Evolutionary conservation across 2,888 invertebrate species (phyloP).

Genomic region (Rhamnusium bicolor): DNA sequence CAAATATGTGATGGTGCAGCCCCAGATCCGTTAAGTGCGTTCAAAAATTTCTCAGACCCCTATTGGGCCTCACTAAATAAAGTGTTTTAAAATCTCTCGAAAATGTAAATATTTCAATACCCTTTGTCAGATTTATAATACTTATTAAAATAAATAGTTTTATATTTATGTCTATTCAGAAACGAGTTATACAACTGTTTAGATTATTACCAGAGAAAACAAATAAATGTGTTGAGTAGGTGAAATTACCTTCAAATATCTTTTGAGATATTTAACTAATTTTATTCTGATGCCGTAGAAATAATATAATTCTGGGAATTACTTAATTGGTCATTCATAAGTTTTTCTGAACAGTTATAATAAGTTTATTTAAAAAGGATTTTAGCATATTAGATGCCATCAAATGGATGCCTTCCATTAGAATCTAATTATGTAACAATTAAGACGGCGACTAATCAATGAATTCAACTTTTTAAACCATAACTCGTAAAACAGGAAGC

Average conservation of each 20-base stretch:
- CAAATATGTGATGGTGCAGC: no score
- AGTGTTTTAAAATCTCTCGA: background rate
- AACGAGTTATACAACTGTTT: background rate
- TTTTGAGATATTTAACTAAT: background rate
- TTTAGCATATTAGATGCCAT: constrained; percentile 18
- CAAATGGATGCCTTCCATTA: constrained; percentile 37
- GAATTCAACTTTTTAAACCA: constrained; percentile 33
- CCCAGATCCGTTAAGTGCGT: no score
- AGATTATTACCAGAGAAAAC: background rate
- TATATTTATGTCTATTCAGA: background rate
- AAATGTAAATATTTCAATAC: background rate
- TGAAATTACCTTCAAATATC: background rate
- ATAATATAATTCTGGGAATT: background rate
- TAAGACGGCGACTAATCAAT: constrained; percentile 34
- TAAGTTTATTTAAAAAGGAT: background rate
- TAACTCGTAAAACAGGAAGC: constrained; percentile 58
- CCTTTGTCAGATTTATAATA: background rate
- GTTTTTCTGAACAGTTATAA: background rate
- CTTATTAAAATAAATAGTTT: background rate
- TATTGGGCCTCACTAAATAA: background rate
- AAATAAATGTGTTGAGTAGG: background rate
- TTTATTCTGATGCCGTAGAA: background rate
- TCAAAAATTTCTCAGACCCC: background rate
- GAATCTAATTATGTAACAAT: constrained; percentile 40
- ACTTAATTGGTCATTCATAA: constrained; percentile 10